Evolutionary conservation across 2,113 vertebrate genomes (phyloP).

Genomic region (Spea multiplicata): DNA sequence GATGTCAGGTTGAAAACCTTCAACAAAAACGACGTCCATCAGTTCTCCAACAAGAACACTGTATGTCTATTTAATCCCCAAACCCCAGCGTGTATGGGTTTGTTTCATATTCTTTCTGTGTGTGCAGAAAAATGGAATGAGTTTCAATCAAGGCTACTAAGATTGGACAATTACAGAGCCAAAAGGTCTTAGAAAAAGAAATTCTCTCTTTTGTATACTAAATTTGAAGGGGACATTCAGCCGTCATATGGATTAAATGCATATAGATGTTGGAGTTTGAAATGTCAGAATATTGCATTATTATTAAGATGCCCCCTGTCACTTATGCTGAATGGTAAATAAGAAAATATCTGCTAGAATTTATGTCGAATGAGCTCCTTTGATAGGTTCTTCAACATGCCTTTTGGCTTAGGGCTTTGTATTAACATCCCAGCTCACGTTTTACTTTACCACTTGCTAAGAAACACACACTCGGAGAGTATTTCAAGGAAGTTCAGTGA

Average conservation of each 20-base stretch:
- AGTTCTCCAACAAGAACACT: not conserved
- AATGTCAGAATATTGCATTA: too few species aligned
- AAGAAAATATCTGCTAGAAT: too few species aligned
- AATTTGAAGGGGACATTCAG: too few species aligned
- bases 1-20: conserved; percentile 6
- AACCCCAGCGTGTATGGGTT: not conserved
- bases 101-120: not conserved
- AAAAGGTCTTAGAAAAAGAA: too few species aligned
- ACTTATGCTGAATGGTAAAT: too few species aligned
- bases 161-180: not conserved
- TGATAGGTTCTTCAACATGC: not conserved
- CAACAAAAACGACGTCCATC: not conserved
- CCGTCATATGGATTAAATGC: too few species aligned
- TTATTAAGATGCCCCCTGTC: too few species aligned
- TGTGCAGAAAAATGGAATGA: not conserved
- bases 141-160: not conserved
- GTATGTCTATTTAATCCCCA: not conserved
- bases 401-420: too few species aligned
- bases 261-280: too few species aligned
- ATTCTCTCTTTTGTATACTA: too few species aligned
- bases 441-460: not conserved
- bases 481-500: not conserved
- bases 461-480: not conserved
- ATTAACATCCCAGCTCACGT: too few species aligned
- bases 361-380: not conserved